Evolutionary conservation across 2,888 invertebrate genomes (phyloP).

Genomic region (Synergus laeviventris): DNA sequence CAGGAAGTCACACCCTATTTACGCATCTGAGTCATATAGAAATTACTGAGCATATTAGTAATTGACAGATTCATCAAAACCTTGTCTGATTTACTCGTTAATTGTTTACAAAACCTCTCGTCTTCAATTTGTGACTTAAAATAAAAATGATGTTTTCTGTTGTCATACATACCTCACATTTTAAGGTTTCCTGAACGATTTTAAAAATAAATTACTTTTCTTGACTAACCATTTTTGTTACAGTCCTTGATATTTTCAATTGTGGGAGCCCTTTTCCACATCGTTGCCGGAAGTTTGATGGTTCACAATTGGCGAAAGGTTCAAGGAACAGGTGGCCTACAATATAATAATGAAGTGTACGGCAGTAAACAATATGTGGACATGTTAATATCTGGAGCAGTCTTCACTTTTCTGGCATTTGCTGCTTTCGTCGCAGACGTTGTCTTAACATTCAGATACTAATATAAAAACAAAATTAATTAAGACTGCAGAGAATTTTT

Average conservation of each 20-base stretch:
- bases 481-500: constrained; percentile 36
- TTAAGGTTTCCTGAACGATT: neutral
- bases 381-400: constrained; percentile 81
- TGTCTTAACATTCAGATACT: constrained; percentile 78
- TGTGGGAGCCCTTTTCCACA: constrained; percentile 80
- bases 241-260: constrained; percentile 81
- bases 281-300: constrained; percentile 82
- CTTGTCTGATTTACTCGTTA: constrained; percentile 50
- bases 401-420: constrained; percentile 81
- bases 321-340: constrained; percentile 67
- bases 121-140: neutral
- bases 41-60: constrained; percentile 56
- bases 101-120: constrained; percentile 24
- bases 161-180: neutral
- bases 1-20: constrained; percentile 57
- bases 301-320: constrained; percentile 77
- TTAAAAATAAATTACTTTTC: constrained; percentile 9
- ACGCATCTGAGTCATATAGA: constrained; percentile 61
- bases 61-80: constrained; percentile 65
- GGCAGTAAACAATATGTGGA: constrained; percentile 83
- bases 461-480: constrained; percentile 50
- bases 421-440: constrained; percentile 81
- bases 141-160: neutral
- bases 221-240: constrained; percentile 42
- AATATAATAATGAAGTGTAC: constrained; percentile 76